Conservation (phyloP, 2,888 invertebrate species). For the Cantharis flavilabris region DNA sequence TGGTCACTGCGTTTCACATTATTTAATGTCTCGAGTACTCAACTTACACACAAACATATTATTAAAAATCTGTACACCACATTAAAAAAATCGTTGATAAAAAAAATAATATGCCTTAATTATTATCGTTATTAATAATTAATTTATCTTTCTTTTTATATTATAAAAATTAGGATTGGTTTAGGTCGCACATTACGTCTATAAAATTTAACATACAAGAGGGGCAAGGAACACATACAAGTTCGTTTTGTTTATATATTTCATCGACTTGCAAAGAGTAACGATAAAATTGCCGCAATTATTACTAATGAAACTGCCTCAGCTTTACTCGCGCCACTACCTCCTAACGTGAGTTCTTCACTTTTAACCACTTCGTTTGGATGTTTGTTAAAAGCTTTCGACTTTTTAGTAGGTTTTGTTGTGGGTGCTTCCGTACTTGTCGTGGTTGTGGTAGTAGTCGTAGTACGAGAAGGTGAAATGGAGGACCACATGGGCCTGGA, state of each 20-base stretch:
- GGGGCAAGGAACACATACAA: slow-evolving; percentile 25
- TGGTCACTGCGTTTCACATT: slow-evolving; percentile 48
- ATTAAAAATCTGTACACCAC: slow-evolving; percentile 51
- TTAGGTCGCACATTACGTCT: slow-evolving; percentile 30
- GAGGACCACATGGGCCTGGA: slow-evolving; percentile 51
- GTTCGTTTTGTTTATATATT: slow-evolving; percentile 28
- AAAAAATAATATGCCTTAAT: slow-evolving; percentile 46
- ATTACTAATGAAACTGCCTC: slow-evolving; percentile 38
- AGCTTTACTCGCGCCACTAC: slow-evolving; percentile 36
- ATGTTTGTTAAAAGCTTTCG: slow-evolving; percentile 73
- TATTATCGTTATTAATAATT: slow-evolving; percentile 35
- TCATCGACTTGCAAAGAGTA: slow-evolving; percentile 50
- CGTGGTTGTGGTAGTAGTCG: slow-evolving; percentile 42
- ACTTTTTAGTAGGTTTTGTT: slow-evolving; percentile 61
- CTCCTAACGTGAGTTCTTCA: slow-evolving; percentile 83
- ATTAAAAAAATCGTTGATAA: slow-evolving; percentile 43
- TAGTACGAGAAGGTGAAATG: slow-evolving; percentile 53
- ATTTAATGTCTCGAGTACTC: slow-evolving; percentile 32
- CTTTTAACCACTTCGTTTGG: slow-evolving; percentile 93
- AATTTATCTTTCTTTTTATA: slow-evolving; percentile 38
- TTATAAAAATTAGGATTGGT: slow-evolving; percentile 43
- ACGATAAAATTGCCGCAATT: slow-evolving; percentile 40
- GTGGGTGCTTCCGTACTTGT: slow-evolving; percentile 51
- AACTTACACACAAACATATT: slow-evolving; percentile 46
- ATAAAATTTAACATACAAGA: slow-evolving; percentile 26